Evolutionary conservation across 1,140 invertebrate species (phyloP), one percentile per base, ranked within the genome.

Genomic region (Leptopilina clavipes): DNA sequence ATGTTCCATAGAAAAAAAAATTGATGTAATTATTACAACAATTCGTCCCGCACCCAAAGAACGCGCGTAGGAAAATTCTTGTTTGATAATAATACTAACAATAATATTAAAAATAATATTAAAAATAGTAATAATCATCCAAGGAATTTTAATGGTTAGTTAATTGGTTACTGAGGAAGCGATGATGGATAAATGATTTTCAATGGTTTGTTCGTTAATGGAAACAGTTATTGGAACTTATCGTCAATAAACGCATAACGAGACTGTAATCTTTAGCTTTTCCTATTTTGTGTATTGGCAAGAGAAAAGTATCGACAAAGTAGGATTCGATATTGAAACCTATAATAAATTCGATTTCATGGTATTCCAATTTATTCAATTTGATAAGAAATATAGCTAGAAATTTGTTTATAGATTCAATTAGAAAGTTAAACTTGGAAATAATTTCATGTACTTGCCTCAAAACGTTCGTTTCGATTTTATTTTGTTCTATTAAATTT

Each of bases 211-310:
- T n/a, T 31, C 25, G 0, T 65, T 31, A 31, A 65, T 31, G 25
- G 25, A 65, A 31, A 65, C 59, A 65, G 59, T 65, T 65, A 65
- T 65, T 65, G 25, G 56, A 25, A 59, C 54, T 59, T 22, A 65
- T 65, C 56, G 10, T 25, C 22, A 65, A 25, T 65, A 65, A 25
- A 65, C 22, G 0, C 18, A 65, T 65, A 65, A 14, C 5, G 10
- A 18, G 7, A 56, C 6, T 11, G 1, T 56, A 56, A 56, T 56
- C 54, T 25, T 56, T 22, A 18, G 8, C 25, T 1, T 31, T 31
- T 31, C 10, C 54, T 5, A 65, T 22, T 65, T 12, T 22, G 22
- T 12, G 14, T 1, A 31, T 65, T 65, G n/a, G 31, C 25, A 31
- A 25, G 22, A 65, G 25, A 31, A 65, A 65, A 31, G 11, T 65